Evolutionary conservation across 2,888 invertebrate genomes (phyloP).

Genomic region (Carabus problematicus): DNA sequence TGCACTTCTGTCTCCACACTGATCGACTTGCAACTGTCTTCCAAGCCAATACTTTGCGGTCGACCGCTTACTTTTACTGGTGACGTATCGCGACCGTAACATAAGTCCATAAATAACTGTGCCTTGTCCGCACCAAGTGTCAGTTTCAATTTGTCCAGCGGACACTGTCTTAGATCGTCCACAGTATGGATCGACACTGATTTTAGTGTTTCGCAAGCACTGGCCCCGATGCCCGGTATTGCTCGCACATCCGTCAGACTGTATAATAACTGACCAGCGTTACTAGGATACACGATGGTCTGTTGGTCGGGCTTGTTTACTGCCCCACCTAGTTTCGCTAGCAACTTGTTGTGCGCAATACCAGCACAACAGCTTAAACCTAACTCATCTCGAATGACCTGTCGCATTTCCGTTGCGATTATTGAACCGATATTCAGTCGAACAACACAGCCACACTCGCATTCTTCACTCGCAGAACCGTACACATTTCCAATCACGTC

Average conservation of each 20-base stretch:
- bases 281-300: slow-evolving; percentile 77
- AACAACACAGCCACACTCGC: slow-evolving; percentile 77
- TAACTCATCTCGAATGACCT: slow-evolving; percentile 71
- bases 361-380: slow-evolving; percentile 84
- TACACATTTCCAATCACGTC: slow-evolving; percentile 67
- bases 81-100: slow-evolving; percentile 77
- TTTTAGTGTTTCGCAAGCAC: slow-evolving; percentile 70
- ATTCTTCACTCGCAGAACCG: slow-evolving; percentile 63
- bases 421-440: slow-evolving; percentile 74
- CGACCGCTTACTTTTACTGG: slow-evolving; percentile 77
- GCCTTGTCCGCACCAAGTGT: slow-evolving; percentile 74
- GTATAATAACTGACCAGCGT: slow-evolving; percentile 70
- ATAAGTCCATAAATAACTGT: slow-evolving; percentile 71
- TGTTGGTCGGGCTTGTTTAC: slow-evolving; percentile 84
- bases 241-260: slow-evolving; percentile 67
- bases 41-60: slow-evolving; percentile 80
- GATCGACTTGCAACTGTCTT: slow-evolving; percentile 76
- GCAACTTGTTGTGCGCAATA: slow-evolving; percentile 81
- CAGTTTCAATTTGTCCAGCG: slow-evolving; percentile 63
- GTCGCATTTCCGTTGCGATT: slow-evolving; percentile 79
- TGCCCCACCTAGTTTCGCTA: slow-evolving; percentile 79
- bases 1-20: slow-evolving; percentile 77
- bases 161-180: slow-evolving; percentile 70
- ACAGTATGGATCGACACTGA: slow-evolving; percentile 72
- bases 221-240: slow-evolving; percentile 80